A percentile compares a stretch with the other conserved stretches of the same genome.
Evolutionary conservation across 2,888 invertebrate genomes (phyloP).

Genomic region (Mystacides longicornis): DNA sequence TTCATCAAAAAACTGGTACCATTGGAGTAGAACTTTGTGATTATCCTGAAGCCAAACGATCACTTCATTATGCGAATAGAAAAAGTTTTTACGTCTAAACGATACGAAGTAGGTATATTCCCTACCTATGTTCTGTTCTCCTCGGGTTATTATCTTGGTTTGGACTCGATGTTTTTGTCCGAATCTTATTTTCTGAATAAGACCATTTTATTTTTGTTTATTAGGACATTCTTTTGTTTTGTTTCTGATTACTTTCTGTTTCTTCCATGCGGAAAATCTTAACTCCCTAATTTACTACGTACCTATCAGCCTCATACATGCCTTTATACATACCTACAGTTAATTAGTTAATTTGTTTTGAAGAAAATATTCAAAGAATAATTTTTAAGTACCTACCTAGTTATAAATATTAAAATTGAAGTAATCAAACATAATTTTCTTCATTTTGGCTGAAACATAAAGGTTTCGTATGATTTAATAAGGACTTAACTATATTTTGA

Average conservation of each 20-base stretch:
- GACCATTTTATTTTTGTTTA: neutral
- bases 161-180: neutral
- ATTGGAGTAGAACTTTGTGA: constrained; percentile 10
- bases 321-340: no score
- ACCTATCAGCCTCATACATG: no score
- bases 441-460: no score
- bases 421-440: no score
- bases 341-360: no score
- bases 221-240: neutral
- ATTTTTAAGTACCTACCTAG: neutral
- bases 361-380: no score
- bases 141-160: no score
- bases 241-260: neutral
- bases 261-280: neutral
- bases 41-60: constrained; percentile 5
- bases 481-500: no score
- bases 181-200: neutral
- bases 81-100: constrained; percentile 12
- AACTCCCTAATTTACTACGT: no score
- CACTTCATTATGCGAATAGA: constrained; percentile 16
- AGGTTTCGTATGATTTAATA: no score
- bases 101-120: neutral
- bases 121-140: no score
- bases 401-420: no score
- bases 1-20: neutral